Conservation (phyloP, 1,140 invertebrate genomes). For the Hermetia illucens region DNA sequence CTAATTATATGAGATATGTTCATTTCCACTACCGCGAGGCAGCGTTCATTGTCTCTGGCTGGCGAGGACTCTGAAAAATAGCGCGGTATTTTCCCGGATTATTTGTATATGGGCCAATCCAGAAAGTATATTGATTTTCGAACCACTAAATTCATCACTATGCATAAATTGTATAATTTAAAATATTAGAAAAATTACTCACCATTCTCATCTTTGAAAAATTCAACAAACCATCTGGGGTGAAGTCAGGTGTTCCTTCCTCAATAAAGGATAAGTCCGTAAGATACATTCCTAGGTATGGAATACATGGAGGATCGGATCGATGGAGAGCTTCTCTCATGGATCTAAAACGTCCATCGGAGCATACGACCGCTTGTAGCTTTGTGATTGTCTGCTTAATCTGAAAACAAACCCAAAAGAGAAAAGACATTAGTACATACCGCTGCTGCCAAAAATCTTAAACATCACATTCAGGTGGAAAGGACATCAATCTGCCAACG, state of each 20-base stretch:
- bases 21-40: too few species aligned
- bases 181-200: constrained; percentile 18
- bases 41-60: too few species aligned
- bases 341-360: constrained; percentile 78
- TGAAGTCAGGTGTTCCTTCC: constrained; percentile 85
- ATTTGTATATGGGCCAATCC: too few species aligned
- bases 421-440: too few species aligned
- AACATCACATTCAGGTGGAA: too few species aligned
- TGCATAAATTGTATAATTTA: constrained; percentile 5
- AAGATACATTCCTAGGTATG: constrained; percentile 84
- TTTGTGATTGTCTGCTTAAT: constrained; percentile 79
- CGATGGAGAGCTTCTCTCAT: constrained; percentile 77
- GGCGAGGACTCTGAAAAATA: too few species aligned
- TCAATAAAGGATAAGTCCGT: constrained; percentile 90
- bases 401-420: constrained; percentile 41
- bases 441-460: too few species aligned
- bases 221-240: constrained; percentile 80
- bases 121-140: too few species aligned
- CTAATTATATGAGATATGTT: too few species aligned
- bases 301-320: constrained; percentile 87
- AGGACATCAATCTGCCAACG: too few species aligned
- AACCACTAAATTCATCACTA: background rate
- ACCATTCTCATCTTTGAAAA: constrained; percentile 97
- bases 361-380: constrained; percentile 73
- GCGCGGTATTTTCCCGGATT: too few species aligned